phyloP scores from a whole-genome alignment of 1,140 invertebrate genomes.

The Lepidotrigona ventralis region DNA sequence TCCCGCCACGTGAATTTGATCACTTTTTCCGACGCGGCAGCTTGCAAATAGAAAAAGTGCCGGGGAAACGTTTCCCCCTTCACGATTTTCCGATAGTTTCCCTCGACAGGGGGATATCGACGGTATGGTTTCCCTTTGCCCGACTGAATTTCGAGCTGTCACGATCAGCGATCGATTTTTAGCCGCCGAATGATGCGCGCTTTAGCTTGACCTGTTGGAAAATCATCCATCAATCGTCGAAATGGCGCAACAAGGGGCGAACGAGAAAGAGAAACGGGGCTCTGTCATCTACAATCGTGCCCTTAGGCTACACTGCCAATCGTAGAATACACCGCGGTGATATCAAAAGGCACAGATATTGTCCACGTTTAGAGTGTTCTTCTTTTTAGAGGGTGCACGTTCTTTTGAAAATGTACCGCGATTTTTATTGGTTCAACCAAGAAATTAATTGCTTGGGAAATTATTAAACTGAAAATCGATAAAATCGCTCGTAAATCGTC shows the following conservation, averaged over 20 bases:
- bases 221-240: slow-evolving; percentile 34
- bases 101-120: slow-evolving; percentile 9
- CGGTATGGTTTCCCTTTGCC: background rate
- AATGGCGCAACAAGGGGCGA: background rate
- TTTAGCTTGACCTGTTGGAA: slow-evolving; percentile 15
- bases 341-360: background rate
- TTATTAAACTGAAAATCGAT: too few relatives aligned
- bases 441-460: too few relatives aligned
- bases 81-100: background rate
- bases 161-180: slow-evolving; percentile 33
- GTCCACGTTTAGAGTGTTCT: background rate
- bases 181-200: slow-evolving; percentile 6
- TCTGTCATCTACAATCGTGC: slow-evolving; percentile 18
- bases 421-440: too few relatives aligned
- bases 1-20: background rate
- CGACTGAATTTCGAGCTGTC: slow-evolving; percentile 11
- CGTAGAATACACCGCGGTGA: background rate
- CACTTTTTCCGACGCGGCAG: background rate
- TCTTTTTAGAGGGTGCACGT: too few relatives aligned
- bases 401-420: too few relatives aligned
- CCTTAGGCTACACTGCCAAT: background rate
- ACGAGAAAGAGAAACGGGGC: slow-evolving; percentile 6
- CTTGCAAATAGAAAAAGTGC: too few relatives aligned
- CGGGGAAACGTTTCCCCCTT: background rate
- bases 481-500: too few relatives aligned